Conservation (phyloP, 1,140 invertebrate genomes). For the Plutomurus gul region DNA sequence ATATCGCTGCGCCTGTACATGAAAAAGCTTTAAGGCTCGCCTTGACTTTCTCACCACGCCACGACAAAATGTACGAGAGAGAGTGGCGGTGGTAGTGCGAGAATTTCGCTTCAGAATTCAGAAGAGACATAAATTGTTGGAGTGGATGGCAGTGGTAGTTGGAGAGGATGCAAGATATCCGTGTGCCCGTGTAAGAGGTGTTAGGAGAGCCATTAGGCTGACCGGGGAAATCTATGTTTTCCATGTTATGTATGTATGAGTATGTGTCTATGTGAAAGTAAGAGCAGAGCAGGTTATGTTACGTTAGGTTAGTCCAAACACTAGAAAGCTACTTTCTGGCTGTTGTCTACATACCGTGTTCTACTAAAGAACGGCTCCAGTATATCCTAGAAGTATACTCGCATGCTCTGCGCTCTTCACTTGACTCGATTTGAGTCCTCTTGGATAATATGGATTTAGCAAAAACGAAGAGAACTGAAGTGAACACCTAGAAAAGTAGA, state of each 20-base stretch:
- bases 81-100: too few species aligned
- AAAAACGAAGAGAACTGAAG: not conserved
- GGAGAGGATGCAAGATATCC: conserved; percentile 40
- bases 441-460: conserved; percentile 31
- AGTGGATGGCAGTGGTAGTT: conserved; percentile 22
- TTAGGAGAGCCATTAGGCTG: conserved; percentile 53
- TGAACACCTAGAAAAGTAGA: conserved; percentile 26
- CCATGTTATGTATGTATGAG: not conserved
- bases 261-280: not conserved
- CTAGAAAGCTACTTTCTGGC: not conserved
- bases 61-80: conserved; percentile 9
- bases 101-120: conserved; percentile 36
- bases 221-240: conserved; percentile 47
- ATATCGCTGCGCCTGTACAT: not conserved
- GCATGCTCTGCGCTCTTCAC: not conserved
- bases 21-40: not conserved
- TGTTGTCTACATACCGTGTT: too few species aligned
- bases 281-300: not conserved
- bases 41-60: not conserved
- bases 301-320: not conserved
- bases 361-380: too few species aligned
- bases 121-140: conserved; percentile 30
- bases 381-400: not conserved
- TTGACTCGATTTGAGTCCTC: conserved; percentile 11
- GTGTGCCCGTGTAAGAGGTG: conserved; percentile 48